phyloP scores from a whole-genome alignment of 2,113 vertebrate species.

The Pleuronectes platessa region DNA sequence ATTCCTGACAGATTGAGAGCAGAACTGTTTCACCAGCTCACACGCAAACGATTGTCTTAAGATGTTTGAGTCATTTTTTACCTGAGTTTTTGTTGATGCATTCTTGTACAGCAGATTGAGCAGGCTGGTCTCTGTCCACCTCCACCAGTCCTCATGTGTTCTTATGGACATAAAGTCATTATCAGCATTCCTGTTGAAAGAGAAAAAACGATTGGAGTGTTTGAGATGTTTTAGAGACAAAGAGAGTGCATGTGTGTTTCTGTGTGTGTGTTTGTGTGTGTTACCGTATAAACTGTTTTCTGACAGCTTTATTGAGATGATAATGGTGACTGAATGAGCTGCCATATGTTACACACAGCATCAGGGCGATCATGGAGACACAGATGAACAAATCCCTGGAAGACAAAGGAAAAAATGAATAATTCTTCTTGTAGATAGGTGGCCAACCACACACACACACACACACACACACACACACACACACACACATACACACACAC shows the following conservation, averaged over 20 bases:
- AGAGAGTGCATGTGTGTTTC: neutral
- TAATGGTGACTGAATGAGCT: constrained; percentile 63
- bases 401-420: constrained; percentile 7
- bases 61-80: constrained; percentile 3
- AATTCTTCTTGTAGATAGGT: neutral
- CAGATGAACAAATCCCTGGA: constrained; percentile 75
- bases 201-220: neutral
- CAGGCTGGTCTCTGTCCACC: constrained; percentile 74
- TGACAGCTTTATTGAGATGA: constrained; percentile 77
- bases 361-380: constrained; percentile 68
- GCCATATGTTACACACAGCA: constrained; percentile 71
- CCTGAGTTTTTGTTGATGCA: constrained; percentile 26
- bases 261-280: neutral
- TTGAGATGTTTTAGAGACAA: neutral
- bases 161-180: constrained; percentile 59
- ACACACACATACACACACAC: constrained; percentile 57
- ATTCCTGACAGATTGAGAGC: too few species aligned
- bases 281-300: constrained; percentile 79
- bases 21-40: too few species aligned
- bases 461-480: neutral
- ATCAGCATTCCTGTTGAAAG: constrained; percentile 55
- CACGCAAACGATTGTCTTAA: neutral
- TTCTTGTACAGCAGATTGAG: constrained; percentile 71
- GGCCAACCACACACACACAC: constrained; percentile 59
- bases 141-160: constrained; percentile 80